A percentile compares a stretch with the other conserved stretches of the same genome.
Conservation (phyloP, 1,140 invertebrate genomes). For the Brachionus rubens region DNA sequence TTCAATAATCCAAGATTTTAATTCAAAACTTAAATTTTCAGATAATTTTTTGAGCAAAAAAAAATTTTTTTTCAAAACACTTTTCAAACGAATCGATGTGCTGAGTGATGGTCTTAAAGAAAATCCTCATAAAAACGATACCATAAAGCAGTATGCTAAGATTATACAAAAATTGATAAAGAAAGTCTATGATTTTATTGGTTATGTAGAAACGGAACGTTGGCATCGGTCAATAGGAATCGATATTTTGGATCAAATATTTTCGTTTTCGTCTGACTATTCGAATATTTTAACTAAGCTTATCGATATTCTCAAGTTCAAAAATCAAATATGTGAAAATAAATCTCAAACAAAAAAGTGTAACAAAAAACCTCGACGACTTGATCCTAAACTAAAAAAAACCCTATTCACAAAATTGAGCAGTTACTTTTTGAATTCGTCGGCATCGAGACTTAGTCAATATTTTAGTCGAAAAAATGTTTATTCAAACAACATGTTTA, state of each 20-base stretch:
- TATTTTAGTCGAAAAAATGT: background rate
- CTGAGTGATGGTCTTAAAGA: background rate
- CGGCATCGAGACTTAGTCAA: background rate
- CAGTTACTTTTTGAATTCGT: background rate
- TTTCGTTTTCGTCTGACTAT: background rate
- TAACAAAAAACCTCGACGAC: background rate
- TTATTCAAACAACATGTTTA: background rate
- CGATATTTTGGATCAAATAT: background rate
- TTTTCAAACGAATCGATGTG: background rate
- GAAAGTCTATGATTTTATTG: conserved; percentile 15
- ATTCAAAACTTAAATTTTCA: background rate
- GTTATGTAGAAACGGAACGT: background rate
- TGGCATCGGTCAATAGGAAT: background rate
- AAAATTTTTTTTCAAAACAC: conserved; percentile 16
- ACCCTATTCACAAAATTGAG: conserved; percentile 1
- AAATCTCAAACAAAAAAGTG: background rate
- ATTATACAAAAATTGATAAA: background rate
- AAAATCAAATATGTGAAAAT: background rate
- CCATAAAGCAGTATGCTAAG: background rate
- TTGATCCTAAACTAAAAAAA: background rate
- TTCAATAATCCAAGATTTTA: conserved; percentile 25
- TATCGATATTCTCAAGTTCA: background rate
- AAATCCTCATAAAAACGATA: background rate
- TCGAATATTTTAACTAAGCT: conserved; percentile 16
- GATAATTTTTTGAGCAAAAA: background rate